These are phyloP conservation scores for Bucco capensis DNA, from an alignment of 2,113 vertebrate species.

Conservation along the genomic window DNA sequence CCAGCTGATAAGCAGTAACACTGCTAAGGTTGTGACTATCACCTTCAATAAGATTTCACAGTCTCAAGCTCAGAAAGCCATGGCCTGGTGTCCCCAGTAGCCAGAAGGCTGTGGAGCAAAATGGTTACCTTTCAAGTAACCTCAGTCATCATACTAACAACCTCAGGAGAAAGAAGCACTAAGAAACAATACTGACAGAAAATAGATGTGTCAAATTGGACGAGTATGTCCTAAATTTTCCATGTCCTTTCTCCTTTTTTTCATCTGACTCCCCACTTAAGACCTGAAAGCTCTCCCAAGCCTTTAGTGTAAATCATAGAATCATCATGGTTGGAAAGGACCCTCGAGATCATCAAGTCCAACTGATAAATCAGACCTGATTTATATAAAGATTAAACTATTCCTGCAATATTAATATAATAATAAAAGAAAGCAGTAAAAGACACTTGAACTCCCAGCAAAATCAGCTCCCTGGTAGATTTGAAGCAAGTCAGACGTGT, in stretches of 20 bases:
- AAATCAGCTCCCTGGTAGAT: background rate
- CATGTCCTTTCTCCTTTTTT: background rate
- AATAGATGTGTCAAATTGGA: background rate
- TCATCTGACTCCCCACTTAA: background rate
- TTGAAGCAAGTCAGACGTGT: background rate
- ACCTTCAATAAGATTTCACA: background rate
- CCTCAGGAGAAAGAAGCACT: background rate
- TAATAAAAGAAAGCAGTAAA: background rate
- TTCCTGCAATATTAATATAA: background rate
- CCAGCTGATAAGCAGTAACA: background rate
- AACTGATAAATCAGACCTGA: background rate
- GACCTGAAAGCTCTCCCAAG: background rate
- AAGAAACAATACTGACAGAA: background rate
- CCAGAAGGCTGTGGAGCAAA: background rate
- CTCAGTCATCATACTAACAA: background rate
- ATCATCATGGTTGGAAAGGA: too few relatives aligned
- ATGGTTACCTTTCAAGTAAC: background rate
- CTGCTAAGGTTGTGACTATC: background rate
- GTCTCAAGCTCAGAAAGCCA: background rate
- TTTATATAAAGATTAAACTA: background rate
- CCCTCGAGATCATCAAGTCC: too few relatives aligned
- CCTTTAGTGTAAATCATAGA: background rate
- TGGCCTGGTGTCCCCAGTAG: fast-evolving
- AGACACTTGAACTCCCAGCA: background rate
- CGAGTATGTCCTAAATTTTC: background rate